Conservation (phyloP, 2,888 invertebrate genomes). For the Atherix ibis region DNA sequence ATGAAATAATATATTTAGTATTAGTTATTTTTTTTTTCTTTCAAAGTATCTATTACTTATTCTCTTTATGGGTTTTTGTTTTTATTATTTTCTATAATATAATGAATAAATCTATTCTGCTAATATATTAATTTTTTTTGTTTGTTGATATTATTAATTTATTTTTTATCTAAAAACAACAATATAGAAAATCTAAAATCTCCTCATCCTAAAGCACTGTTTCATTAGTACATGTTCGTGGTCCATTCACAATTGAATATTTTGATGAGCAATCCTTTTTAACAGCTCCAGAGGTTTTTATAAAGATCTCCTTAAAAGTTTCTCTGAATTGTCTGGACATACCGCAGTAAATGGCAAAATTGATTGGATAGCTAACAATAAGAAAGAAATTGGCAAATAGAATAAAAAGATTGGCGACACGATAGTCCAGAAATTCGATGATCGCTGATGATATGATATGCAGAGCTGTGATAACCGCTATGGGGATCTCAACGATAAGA, state of each 20-base stretch:
- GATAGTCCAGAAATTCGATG: constrained; percentile 57
- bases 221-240: constrained; percentile 69
- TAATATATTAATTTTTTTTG: background rate
- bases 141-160: background rate
- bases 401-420: constrained; percentile 60
- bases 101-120: constrained; percentile 2
- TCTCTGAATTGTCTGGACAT: constrained; percentile 91
- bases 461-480: constrained; percentile 65
- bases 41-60: too few relatives aligned
- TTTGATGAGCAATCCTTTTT: constrained; percentile 55
- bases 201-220: constrained; percentile 39
- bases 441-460: constrained; percentile 67
- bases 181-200: constrained; percentile 7
- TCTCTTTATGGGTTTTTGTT: too few relatives aligned
- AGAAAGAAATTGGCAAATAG: constrained; percentile 82
- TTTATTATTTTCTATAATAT: background rate
- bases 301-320: constrained; percentile 74
- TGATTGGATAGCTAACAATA: constrained; percentile 79
- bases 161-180: too few relatives aligned
- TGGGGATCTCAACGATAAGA: constrained; percentile 65
- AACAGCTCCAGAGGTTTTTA: constrained; percentile 37
- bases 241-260: constrained; percentile 69
- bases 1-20: too few relatives aligned
- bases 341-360: constrained; percentile 90
- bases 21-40: too few relatives aligned